These are phyloP conservation scores for Rhimphoctona megacephalus DNA, from an alignment of 2,888 invertebrate genomes.

Conservation along the genomic window DNA sequence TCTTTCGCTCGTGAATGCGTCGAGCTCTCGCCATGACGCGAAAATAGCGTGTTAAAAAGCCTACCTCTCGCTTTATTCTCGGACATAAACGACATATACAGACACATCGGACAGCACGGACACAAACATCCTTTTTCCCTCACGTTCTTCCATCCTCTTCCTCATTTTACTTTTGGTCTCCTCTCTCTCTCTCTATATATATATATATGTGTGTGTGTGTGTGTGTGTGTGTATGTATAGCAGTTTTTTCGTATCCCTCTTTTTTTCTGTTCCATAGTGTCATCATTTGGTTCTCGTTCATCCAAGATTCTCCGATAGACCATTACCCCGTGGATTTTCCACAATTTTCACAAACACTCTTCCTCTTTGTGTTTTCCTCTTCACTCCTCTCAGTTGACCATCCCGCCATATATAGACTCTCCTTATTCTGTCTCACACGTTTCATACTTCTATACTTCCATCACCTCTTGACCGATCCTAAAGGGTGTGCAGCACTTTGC, in stretches of 20 bases:
- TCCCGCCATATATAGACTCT: neutral
- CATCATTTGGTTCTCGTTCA: constrained; percentile 19
- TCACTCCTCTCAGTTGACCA: constrained; percentile 25
- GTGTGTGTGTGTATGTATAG: no score
- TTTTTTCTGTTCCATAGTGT: neutral
- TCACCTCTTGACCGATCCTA: constrained; percentile 56
- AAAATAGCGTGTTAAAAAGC: constrained; percentile 58
- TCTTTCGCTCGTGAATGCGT: constrained; percentile 13
- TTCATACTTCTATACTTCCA: neutral
- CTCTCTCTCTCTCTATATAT: constrained; percentile 7
- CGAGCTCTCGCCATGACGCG: constrained; percentile 18
- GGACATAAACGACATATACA: constrained; percentile 12
- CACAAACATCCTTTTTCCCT: constrained; percentile 4
- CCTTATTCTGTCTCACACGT: neutral
- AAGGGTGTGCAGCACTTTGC: constrained; percentile 59
- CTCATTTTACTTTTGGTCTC: neutral
- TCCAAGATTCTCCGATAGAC: constrained; percentile 12
- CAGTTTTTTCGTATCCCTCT: neutral
- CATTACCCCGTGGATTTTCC: constrained; percentile 48
- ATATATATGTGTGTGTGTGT: no score
- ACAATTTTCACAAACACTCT: constrained; percentile 50
- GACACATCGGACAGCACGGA: constrained; percentile 17
- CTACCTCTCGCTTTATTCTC: constrained; percentile 41
- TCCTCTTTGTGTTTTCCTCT: constrained; percentile 9
- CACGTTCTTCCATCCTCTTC: neutral